These are phyloP conservation scores for Epinotia brunnichana DNA, from an alignment of 2,888 invertebrate genomes.

Conservation along the genomic window DNA sequence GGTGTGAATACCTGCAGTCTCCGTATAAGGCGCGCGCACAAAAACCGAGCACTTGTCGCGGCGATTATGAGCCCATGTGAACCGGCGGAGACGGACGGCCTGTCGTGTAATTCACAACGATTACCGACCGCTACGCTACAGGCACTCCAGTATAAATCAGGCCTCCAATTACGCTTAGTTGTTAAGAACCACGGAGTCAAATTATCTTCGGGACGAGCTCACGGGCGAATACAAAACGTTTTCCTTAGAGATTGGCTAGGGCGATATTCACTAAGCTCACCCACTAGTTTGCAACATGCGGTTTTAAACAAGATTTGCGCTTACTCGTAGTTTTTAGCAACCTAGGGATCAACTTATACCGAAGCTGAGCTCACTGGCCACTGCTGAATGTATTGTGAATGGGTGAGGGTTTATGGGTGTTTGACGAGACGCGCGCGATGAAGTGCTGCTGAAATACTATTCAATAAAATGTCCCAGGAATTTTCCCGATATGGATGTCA, in stretches of 20 bases:
- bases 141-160: not conserved
- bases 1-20: not conserved
- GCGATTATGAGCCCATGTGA: conserved; percentile 36
- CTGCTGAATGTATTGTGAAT: not conserved
- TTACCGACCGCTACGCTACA: conserved; percentile 4
- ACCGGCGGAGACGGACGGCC: conserved; percentile 6
- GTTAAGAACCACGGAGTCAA: not conserved
- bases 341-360: not conserved
- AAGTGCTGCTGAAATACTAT: conserved; percentile 6
- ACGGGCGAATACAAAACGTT: not conserved
- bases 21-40: conserved; percentile 32
- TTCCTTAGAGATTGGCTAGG: not conserved
- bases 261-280: conserved; percentile 1
- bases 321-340: not conserved
- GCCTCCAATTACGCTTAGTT: not conserved
- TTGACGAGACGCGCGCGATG: conserved; percentile 29
- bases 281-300: not conserved
- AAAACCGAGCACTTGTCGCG: conserved; percentile 31
- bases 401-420: conserved; percentile 13
- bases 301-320: not conserved
- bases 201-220: not conserved
- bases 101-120: not conserved
- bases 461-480: conserved; percentile 16
- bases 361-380: not conserved
- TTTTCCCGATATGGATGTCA: conserved; percentile 25